Percentiles rank a stretch among this genome's conserved stretches.
Conservation (phyloP, 1,140 invertebrate species). For the Cylas formicarius region DNA sequence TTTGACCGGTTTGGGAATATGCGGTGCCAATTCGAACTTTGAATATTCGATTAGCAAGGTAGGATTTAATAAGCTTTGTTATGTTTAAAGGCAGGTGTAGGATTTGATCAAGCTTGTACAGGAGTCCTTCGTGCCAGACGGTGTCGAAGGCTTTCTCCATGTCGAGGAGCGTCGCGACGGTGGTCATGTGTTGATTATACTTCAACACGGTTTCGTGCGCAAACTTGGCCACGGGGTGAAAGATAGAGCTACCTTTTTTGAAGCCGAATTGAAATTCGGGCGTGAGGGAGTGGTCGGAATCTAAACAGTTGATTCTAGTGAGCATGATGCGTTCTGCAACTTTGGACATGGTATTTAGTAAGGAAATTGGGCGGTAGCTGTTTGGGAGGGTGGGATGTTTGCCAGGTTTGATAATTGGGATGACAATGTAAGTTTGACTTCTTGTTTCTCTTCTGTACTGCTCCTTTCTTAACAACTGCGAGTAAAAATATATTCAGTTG, state of each 20-base stretch:
- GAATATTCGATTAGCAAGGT: slow-evolving; percentile 28
- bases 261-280: too few relatives aligned
- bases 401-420: slow-evolving; percentile 34
- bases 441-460: too few relatives aligned
- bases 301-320: slow-evolving; percentile 38
- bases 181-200: slow-evolving; percentile 14
- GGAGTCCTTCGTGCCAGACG: slow-evolving; percentile 33
- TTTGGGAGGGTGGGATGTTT: slow-evolving; percentile 26
- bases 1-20: slow-evolving; percentile 16
- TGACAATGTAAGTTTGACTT: too few relatives aligned
- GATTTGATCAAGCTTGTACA: slow-evolving; percentile 28
- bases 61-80: slow-evolving; percentile 26
- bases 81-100: slow-evolving; percentile 15
- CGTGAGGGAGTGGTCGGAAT: too few relatives aligned
- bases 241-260: too few relatives aligned
- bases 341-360: slow-evolving; percentile 33
- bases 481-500: too few relatives aligned
- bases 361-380: slow-evolving; percentile 37
- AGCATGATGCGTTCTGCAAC: slow-evolving; percentile 34
- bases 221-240: slow-evolving; percentile 28
- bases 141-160: slow-evolving; percentile 38
- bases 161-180: slow-evolving; percentile 28
- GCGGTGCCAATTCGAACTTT: slow-evolving; percentile 22
- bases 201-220: slow-evolving; percentile 9
- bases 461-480: too few relatives aligned